phyloP scores from a whole-genome alignment of 2,888 invertebrate species.

The Drosophila heteroneura region DNA sequence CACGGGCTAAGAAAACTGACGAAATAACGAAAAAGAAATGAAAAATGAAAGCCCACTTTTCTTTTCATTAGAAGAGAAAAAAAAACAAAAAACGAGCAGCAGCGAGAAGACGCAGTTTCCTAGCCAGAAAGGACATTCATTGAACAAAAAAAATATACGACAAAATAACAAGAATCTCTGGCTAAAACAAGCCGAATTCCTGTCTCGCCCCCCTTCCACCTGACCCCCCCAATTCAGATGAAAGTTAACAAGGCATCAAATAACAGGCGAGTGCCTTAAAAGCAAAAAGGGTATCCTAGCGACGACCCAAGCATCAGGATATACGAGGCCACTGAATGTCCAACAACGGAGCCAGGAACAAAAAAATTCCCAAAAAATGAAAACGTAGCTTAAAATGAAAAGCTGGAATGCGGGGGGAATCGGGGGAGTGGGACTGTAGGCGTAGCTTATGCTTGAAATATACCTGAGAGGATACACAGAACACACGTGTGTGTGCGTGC shows the following conservation, averaged over 20 bases:
- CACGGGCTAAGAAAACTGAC: conserved; percentile 21
- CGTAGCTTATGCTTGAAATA: conserved; percentile 48
- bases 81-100: conserved; percentile 57
- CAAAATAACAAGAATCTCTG: conserved; percentile 46
- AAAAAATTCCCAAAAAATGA: conserved; percentile 1
- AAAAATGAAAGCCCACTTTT: conserved; percentile 69
- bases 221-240: conserved; percentile 39
- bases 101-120: conserved; percentile 54
- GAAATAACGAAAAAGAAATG: conserved; percentile 34
- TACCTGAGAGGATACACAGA: conserved; percentile 35
- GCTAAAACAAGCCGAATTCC: conserved; percentile 66
- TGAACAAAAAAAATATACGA: conserved; percentile 22
- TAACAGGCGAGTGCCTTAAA: conserved; percentile 66
- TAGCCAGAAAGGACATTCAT: conserved; percentile 64
- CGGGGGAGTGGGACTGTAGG: conserved; percentile 17
- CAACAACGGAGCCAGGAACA: conserved; percentile 21
- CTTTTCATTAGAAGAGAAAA: conserved; percentile 67
- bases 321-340: conserved; percentile 48
- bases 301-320: conserved; percentile 51
- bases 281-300: conserved; percentile 77
- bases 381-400: conserved; percentile 53
- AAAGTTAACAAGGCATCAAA: conserved; percentile 81
- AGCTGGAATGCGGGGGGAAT: neutral
- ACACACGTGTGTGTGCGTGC: conserved; percentile 1
- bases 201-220: conserved; percentile 4